phyloP scores from a whole-genome alignment of 2,113 vertebrate species.

The Pampusana beccarii region DNA sequence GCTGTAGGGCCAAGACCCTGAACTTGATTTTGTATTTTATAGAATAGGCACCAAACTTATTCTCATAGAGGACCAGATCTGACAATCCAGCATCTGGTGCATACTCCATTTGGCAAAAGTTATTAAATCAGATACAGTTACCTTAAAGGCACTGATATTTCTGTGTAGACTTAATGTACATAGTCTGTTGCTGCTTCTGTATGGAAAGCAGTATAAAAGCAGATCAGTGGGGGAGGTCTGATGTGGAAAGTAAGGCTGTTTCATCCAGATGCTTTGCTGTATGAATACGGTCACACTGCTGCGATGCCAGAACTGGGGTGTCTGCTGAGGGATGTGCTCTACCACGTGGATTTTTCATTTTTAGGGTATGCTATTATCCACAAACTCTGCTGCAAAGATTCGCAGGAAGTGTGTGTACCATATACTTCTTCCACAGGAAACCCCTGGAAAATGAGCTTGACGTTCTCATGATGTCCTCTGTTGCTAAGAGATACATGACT shows the following conservation, averaged over 20 bases:
- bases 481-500: neutral
- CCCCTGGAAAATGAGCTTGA: neutral
- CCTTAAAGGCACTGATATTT: neutral
- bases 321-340: neutral
- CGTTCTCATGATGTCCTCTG: neutral
- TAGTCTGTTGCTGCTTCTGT: neutral
- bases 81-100: neutral
- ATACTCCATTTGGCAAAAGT: neutral
- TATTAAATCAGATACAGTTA: neutral
- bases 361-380: neutral
- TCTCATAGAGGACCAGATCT: neutral
- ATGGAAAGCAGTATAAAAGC: neutral
- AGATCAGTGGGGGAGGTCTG: neutral
- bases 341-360: neutral
- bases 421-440: neutral
- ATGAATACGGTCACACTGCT: neutral
- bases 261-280: neutral
- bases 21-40: neutral
- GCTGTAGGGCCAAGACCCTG: neutral
- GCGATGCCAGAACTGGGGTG: neutral
- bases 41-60: neutral
- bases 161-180: neutral
- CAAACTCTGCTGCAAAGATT: neutral
- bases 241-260: neutral
- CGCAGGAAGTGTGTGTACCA: neutral